These are phyloP conservation scores for Rousettus leschenaultii DNA, from an alignment of 2,113 vertebrate species.

Conservation along the genomic window DNA sequence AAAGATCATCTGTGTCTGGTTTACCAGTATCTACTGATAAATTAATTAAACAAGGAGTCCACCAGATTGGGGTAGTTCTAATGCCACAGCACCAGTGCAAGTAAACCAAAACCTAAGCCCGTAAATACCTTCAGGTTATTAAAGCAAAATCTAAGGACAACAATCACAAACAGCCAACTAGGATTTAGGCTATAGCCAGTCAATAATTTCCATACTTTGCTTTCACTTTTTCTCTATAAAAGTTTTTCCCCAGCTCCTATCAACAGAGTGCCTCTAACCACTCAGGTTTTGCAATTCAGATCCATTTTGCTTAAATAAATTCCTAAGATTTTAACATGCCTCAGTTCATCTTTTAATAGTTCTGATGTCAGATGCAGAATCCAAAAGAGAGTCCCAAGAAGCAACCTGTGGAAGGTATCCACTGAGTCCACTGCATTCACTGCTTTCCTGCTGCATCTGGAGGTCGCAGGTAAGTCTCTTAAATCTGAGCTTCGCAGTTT, in stretches of 20 bases:
- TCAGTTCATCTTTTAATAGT: neutral
- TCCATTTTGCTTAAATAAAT: neutral
- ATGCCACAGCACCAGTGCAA: fast-evolving
- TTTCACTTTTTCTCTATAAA: neutral
- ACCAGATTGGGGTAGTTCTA: neutral
- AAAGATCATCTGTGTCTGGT: neutral
- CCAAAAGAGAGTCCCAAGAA: neutral
- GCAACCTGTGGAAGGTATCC: neutral
- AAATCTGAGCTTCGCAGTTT: neutral
- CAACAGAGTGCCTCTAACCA: neutral
- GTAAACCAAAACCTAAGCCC: neutral
- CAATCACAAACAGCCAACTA: neutral
- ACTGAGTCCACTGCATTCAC: neutral
- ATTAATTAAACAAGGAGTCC: neutral
- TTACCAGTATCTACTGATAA: neutral
- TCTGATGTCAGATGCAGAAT: neutral
- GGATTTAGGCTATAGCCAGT: neutral
- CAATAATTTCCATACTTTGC: neutral
- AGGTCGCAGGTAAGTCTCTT: neutral
- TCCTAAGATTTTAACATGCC: neutral
- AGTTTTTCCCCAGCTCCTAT: neutral
- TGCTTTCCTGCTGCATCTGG: neutral
- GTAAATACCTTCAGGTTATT: neutral
- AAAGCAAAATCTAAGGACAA: neutral
- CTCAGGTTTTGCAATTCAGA: neutral